Evolutionary conservation across 2,888 invertebrate species (phyloP).

Genomic region (Eremobia ochroleuca): DNA sequence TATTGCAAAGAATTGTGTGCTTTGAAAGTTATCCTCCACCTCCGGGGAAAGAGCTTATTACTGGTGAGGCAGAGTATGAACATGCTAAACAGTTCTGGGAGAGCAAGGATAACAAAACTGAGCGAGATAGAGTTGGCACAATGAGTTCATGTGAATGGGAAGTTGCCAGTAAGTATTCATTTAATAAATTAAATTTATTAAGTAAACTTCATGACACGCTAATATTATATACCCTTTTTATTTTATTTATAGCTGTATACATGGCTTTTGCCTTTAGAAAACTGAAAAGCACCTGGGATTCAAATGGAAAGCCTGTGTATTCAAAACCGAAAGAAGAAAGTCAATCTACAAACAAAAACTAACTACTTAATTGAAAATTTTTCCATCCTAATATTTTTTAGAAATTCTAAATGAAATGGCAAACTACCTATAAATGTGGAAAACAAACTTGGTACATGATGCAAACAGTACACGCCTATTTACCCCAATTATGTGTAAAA

Average conservation of each 20-base stretch:
- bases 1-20: conserved; percentile 95
- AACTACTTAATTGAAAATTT: neutral
- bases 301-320: conserved; percentile 92
- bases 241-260: conserved; percentile 94
- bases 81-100: conserved; percentile 93
- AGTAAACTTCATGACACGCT: neutral
- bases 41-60: conserved; percentile 89
- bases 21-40: conserved; percentile 95
- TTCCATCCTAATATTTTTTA: neutral
- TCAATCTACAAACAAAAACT: conserved; percentile 39
- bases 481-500: neutral
- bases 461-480: neutral
- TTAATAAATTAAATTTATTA: neutral
- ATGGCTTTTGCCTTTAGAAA: conserved; percentile 96
- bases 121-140: conserved; percentile 93
- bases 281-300: conserved; percentile 92
- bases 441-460: neutral
- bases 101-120: conserved; percentile 79
- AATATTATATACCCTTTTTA: conserved; percentile 33
- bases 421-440: neutral
- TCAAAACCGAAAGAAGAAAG: conserved; percentile 68
- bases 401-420: neutral
- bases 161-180: conserved; percentile 94
- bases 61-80: conserved; percentile 93
- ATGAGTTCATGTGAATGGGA: conserved; percentile 98